phyloP scores from a whole-genome alignment of 2,797 vertebrate genomes.

The Alcedo quadribrachys region DNA sequence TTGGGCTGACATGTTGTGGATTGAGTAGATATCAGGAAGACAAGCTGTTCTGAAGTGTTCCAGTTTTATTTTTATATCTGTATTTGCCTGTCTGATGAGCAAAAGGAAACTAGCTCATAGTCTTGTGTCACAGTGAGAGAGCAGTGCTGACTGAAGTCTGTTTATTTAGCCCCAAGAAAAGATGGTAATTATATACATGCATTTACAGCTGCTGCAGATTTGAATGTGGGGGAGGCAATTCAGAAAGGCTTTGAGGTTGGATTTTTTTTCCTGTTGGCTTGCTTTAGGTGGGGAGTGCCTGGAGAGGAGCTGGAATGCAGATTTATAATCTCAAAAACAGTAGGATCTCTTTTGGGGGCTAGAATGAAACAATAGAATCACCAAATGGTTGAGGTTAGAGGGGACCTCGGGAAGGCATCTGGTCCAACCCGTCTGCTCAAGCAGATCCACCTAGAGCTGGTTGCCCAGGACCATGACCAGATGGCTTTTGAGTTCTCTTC shows the following conservation, averaged over 20 bases:
- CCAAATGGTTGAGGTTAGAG: neutral
- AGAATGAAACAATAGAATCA: neutral
- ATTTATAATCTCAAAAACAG: neutral
- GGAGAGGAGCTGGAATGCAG: neutral
- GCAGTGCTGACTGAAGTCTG: neutral
- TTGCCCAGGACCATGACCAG: neutral
- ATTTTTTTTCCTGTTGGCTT: neutral
- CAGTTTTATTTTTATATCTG: neutral
- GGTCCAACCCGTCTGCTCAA: neutral
- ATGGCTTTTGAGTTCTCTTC: neutral
- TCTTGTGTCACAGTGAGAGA: neutral
- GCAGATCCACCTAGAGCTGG: neutral
- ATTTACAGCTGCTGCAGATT: constrained; percentile 11
- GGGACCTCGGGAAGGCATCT: neutral
- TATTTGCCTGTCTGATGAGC: neutral
- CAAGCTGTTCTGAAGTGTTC: neutral
- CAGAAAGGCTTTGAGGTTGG: constrained; percentile 25
- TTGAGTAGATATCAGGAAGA: neutral
- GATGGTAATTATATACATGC: neutral
- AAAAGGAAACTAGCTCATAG: neutral
- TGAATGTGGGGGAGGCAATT: constrained; percentile 1
- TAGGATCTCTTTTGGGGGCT: neutral
- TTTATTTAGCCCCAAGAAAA: constrained; percentile 34
- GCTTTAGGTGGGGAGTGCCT: neutral
- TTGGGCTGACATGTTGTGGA: neutral